Base-by-base conservation (phyloP, 1,140 invertebrate species). In the Mamestra configurata region DNA sequence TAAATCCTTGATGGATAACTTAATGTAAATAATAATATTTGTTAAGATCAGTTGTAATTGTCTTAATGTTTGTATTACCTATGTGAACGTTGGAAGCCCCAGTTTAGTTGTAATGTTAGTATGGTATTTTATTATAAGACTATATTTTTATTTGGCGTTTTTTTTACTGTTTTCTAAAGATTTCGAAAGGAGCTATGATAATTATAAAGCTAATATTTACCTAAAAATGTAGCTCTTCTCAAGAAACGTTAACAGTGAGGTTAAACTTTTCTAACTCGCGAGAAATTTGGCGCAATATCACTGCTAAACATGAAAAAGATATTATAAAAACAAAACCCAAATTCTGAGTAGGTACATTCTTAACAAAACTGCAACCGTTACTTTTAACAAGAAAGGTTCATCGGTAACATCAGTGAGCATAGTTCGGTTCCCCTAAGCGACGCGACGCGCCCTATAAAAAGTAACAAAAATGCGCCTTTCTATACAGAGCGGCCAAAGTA, bases 1-100 rank as follows among this genome's bases (percentile, higher is more conserved):
- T 55, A 31, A 61, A 64, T 31, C 40, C 40, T 77, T 51, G 61
- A 40, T 66, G 37, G 35, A 40, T 43, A 43, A 31, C 15, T 66
- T 40, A 66, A 31, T 76, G 73, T 76, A 76, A 76, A 76, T 76
- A 49, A 49, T 49, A n/a, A 76, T 64, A 59, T 24, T 61, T 31
- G 22, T 18, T 73, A 76, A 76, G 73, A 40, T 64, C 40, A 24
- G 27, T 49, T 61, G 55, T 76, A 35, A 61, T 76, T 76, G 55
- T 59, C 18, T 18, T 70, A 55, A 27, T 61, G 76, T 68, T 73
- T 24, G 73, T 64, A 76, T 61, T 75, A 27, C 18, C 10, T 24
- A 76, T 61, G 37, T 68, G 64, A 27, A 68, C 35, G n/a, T 27
- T 76, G 46, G n/a, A 49, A 61, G 73, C 57, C 73, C 73, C 73